phyloP scores from a whole-genome alignment of 2,888 invertebrate genomes.

The Synanthedon formicaeformis region DNA sequence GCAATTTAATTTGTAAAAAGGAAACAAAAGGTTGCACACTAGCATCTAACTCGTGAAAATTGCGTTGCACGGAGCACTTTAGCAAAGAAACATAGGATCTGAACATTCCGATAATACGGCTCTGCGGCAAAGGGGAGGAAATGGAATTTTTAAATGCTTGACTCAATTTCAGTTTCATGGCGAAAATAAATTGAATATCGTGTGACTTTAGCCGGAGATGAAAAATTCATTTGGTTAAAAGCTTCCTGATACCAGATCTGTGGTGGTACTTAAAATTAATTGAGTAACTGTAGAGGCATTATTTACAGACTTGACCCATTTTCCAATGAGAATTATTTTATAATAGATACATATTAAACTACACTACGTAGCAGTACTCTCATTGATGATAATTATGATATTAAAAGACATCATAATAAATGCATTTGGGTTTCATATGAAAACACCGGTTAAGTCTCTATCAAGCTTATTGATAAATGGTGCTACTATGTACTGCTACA shows the following conservation, averaged over 20 bases:
- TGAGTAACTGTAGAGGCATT: constrained; percentile 15
- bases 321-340: neutral
- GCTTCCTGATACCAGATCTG: constrained; percentile 16
- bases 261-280: constrained; percentile 31
- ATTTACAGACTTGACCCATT: neutral
- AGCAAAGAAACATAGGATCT: neutral
- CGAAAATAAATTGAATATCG: constrained; percentile 26
- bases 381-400: too few species aligned
- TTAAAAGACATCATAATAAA: too few species aligned
- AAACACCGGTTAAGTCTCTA: too few species aligned
- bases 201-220: neutral
- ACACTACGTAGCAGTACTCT: too few species aligned
- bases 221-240: constrained; percentile 11
- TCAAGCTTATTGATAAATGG: too few species aligned
- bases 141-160: constrained; percentile 18
- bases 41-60: too few species aligned
- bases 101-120: neutral
- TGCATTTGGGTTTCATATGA: too few species aligned
- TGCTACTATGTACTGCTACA: too few species aligned
- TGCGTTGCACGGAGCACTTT: too few species aligned
- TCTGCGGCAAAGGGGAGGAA: constrained; percentile 12
- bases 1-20: too few species aligned
- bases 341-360: neutral
- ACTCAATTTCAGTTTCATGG: constrained; percentile 20
- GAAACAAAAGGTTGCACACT: too few species aligned